These are phyloP conservation scores for Diplolepis rosae DNA, from an alignment of 2,888 invertebrate genomes.

Conservation along the genomic window DNA sequence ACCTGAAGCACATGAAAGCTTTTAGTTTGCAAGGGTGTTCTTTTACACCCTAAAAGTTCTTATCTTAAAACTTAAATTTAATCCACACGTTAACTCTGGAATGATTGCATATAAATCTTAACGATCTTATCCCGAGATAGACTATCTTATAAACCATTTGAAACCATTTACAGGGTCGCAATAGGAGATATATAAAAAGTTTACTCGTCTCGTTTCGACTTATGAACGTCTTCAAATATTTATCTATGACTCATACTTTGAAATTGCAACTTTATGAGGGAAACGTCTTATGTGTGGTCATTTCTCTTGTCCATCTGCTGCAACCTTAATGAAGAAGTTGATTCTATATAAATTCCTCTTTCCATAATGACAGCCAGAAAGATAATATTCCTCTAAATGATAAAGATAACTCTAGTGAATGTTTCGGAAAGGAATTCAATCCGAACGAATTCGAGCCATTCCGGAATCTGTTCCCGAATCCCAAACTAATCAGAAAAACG, in stretches of 20 bases:
- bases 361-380: not conserved
- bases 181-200: not conserved
- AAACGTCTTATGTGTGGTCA: not conserved
- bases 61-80: conserved; percentile 9
- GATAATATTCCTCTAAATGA: no score
- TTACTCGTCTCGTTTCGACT: not conserved
- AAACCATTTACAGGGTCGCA: not conserved
- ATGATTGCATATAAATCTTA: conserved; percentile 2
- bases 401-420: no score
- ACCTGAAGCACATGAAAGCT: not conserved
- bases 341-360: not conserved
- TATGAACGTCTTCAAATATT: not conserved
- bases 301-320: not conserved
- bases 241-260: not conserved
- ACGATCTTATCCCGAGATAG: conserved; percentile 2
- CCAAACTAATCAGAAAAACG: no score
- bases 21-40: not conserved
- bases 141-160: not conserved
- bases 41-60: conserved; percentile 10
- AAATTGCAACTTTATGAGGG: not conserved
- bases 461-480: no score
- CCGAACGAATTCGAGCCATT: no score
- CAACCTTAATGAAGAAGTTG: not conserved
- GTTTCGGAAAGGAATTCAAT: no score
- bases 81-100: not conserved